Evolutionary conservation across 2,113 vertebrate species (phyloP), one percentile per base, ranked within the genome.

Genomic region (Neogobius melanostomus): DNA sequence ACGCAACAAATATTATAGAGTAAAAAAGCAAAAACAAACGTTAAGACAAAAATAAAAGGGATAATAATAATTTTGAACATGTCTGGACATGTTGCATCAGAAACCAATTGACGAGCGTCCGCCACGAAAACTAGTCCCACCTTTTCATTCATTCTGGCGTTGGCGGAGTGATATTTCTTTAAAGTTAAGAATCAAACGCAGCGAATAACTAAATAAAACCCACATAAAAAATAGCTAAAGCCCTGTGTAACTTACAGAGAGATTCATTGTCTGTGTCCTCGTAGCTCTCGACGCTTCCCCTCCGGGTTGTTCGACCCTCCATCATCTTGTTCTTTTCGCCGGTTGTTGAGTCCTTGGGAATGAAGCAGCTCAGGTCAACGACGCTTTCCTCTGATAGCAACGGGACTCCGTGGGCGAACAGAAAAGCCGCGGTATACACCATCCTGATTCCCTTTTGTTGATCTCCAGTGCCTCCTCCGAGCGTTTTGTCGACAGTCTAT

Each of bases 351-450:
- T 56, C 8, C 28, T 17, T 75, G 1, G 59, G 82, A 43, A 43
- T 64, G 11, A 87, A 74, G 28, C 87, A 88, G 1, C 89, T 87
- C 83, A 90, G 79, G 15, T 84, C 83, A 0, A 74, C 60, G 56
- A n/a, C 91, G 36, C 87, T 79, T 46, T 91, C 85, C 49, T 91
- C 92, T 15, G 79, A 64, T 21, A 53, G 8, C 6, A 65, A 66
- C 1, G 81, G 43, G 44, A 76, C 14, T 28, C 82, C 76, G 76
- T 81, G 75, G 62, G 86, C 89, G 11, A 87, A 85, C 8, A 87
- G 81, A 43, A 88, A 28, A 66, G 90, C 90, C 62, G 90, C 17
- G 43, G 76, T 91, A 77, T 88, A 90, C 15, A 91, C 91, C 92
- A 93, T 93, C 65, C 54, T 46, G 77, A 65, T 45, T 83, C 48